Conservation (phyloP, 2,113 vertebrate genomes). For the Hemicordylus capensis region DNA sequence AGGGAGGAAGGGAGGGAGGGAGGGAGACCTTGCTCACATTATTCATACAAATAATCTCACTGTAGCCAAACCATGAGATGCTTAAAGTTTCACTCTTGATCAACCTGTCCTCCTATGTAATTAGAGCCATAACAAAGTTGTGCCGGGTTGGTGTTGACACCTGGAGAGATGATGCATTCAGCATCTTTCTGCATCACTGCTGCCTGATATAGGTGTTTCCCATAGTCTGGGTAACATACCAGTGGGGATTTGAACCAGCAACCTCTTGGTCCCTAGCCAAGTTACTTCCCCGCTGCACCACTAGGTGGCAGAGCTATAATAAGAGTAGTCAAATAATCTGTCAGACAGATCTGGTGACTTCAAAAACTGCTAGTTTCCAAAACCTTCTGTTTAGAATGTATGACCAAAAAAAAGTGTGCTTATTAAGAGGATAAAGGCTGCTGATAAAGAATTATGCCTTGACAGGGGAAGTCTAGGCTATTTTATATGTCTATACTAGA, state of each 20-base stretch:
- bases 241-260: too few relatives aligned
- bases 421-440: not conserved
- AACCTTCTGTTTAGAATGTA: not conserved
- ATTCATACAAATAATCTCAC: not conserved
- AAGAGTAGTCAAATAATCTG: not conserved
- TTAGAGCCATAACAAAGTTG: not conserved
- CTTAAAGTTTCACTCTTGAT: not conserved
- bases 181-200: too few relatives aligned
- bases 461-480: not conserved
- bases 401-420: constrained; percentile 9
- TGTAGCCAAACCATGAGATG: not conserved
- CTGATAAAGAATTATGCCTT: constrained; percentile 18
- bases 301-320: not conserved
- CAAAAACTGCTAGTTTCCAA: not conserved
- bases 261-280: too few relatives aligned
- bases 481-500: not conserved
- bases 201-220: too few relatives aligned
- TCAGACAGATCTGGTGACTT: not conserved
- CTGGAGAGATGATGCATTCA: too few relatives aligned
- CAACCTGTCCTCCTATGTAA: not conserved
- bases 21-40: not conserved
- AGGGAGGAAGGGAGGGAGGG: too few relatives aligned
- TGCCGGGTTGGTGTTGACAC: too few relatives aligned
- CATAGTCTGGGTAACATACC: too few relatives aligned
- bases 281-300: too few relatives aligned